phyloP scores from a whole-genome alignment of 2,113 vertebrate genomes.

The Microcebus griseorufus region DNA sequence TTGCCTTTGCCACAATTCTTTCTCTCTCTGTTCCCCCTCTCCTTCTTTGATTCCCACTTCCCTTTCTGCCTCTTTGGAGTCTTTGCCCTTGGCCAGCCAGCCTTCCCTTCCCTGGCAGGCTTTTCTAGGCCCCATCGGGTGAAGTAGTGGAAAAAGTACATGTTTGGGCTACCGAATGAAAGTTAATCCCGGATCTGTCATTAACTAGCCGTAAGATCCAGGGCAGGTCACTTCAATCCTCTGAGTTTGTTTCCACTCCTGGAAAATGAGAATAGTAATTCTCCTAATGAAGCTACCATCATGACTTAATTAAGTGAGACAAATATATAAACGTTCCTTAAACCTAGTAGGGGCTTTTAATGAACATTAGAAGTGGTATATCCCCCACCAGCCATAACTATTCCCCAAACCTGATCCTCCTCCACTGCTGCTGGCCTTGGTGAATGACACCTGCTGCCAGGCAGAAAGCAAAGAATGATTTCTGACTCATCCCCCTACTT shows the following conservation, averaged over 20 bases:
- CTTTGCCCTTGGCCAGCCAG: not conserved
- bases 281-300: not conserved
- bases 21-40: not conserved
- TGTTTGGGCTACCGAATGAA: conserved; percentile 38
- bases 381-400: not conserved
- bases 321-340: not conserved
- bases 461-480: conserved; percentile 5
- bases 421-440: not conserved
- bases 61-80: not conserved
- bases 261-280: conserved; percentile 28
- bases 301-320: conserved; percentile 8
- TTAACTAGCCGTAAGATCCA: conserved; percentile 56
- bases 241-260: conserved; percentile 24
- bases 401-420: conserved; percentile 1
- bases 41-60: not conserved
- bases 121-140: not conserved
- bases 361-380: not conserved
- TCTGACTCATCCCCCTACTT: conserved; percentile 43
- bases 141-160: not conserved
- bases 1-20: conserved; percentile 2
- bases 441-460: conserved; percentile 31
- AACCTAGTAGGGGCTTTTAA: not conserved
- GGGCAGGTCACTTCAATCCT: conserved; percentile 5
- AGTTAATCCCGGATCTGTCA: conserved; percentile 36
- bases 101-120: not conserved